phyloP scores from a whole-genome alignment of 1,140 invertebrate species.

The Aphidius ervi region DNA sequence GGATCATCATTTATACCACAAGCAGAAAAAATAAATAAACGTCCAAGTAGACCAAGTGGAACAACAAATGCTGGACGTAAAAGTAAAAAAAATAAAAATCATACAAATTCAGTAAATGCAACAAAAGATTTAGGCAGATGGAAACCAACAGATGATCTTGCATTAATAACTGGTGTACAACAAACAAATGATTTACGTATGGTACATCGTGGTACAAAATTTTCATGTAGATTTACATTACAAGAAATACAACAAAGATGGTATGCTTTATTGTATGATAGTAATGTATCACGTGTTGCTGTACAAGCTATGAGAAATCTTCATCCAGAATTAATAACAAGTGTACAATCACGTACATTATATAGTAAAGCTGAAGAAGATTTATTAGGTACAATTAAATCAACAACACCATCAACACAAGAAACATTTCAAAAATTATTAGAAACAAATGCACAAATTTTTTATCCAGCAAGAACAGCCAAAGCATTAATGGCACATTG shows the following conservation, averaged over 20 bases:
- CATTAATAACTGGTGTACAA: conserved; percentile 87
- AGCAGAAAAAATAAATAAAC: conserved; percentile 40
- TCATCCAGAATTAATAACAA: conserved; percentile 83
- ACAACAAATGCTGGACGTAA: conserved; percentile 44
- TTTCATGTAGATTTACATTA: conserved; percentile 91
- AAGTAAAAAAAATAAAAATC: conserved; percentile 51
- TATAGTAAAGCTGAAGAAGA: conserved; percentile 89
- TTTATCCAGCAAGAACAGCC: conserved; percentile 82
- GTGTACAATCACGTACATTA: conserved; percentile 82
- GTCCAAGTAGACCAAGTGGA: conserved; percentile 39
- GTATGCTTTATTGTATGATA: conserved; percentile 93
- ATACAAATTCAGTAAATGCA: conserved; percentile 47
- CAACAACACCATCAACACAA: conserved; percentile 63
- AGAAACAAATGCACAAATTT: conserved; percentile 76
- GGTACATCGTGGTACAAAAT: conserved; percentile 88
- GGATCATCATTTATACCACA: conserved; percentile 42
- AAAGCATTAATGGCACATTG: conserved; percentile 85
- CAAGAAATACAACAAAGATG: conserved; percentile 93
- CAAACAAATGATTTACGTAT: conserved; percentile 65
- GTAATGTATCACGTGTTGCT: conserved; percentile 79
- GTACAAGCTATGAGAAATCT: conserved; percentile 89
- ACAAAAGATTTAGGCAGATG: conserved; percentile 89
- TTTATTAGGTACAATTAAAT: conserved; percentile 74
- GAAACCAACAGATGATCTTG: conserved; percentile 95
- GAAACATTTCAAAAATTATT: conserved; percentile 85